Conservation (phyloP, 1,140 invertebrate species). For the Cydia pomonella region DNA sequence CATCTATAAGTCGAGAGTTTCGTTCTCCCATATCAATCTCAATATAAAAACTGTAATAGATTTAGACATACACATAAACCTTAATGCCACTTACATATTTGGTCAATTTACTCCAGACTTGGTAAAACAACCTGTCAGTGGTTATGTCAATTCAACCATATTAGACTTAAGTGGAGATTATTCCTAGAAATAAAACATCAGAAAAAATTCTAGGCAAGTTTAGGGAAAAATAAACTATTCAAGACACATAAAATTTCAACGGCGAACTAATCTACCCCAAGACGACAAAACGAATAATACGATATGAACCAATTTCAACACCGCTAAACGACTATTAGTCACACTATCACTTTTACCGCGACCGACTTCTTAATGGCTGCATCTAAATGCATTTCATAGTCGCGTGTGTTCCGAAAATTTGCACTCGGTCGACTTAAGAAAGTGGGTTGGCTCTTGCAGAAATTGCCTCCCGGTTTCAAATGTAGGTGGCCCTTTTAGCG, state of each 20-base stretch:
- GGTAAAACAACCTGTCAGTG: no score
- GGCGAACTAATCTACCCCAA: neutral
- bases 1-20: no score
- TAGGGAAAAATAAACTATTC: neutral
- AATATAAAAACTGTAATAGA: neutral
- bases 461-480: neutral
- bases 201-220: neutral
- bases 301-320: neutral
- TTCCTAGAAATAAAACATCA: neutral
- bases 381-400: constrained; percentile 17
- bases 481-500: neutral
- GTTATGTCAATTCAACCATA: neutral
- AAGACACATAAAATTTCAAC: neutral
- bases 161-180: neutral
- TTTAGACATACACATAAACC: neutral
- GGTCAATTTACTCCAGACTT: neutral
- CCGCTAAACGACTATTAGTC: constrained; percentile 1
- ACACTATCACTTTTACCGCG: constrained; percentile 17
- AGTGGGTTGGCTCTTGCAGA: neutral
- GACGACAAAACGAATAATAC: neutral
- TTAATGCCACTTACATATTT: neutral
- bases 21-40: no score
- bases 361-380: constrained; percentile 1
- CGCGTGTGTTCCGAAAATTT: constrained; percentile 19
- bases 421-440: neutral